These are phyloP conservation scores for Ptyas mucosa DNA, from an alignment of 2,113 vertebrate genomes.

Conservation along the genomic window DNA sequence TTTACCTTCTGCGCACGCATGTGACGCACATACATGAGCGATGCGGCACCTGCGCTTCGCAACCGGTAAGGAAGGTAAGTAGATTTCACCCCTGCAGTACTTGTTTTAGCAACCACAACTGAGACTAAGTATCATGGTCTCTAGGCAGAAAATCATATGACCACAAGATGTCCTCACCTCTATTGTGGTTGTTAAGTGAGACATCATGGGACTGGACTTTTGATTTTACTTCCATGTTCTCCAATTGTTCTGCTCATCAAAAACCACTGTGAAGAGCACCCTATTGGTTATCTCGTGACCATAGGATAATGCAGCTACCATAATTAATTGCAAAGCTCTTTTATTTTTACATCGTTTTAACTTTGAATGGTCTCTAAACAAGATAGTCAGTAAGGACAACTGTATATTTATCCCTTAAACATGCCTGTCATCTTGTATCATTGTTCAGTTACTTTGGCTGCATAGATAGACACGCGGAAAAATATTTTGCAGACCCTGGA, in stretches of 20 bases:
- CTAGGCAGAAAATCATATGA: background rate
- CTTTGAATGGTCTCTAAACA: background rate
- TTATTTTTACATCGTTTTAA: background rate
- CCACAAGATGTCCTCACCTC: background rate
- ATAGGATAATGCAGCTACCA: background rate
- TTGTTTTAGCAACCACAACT: background rate
- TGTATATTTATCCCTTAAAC: background rate
- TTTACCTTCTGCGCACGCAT: too few relatives aligned
- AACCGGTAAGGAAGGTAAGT: too few relatives aligned
- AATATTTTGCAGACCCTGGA: background rate
- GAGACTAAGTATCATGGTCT: background rate
- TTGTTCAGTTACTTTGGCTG: background rate
- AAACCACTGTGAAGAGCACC: background rate
- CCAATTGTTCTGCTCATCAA: background rate
- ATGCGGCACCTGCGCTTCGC: rapidly evolving
- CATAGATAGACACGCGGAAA: background rate
- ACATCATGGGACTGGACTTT: background rate
- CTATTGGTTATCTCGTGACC: background rate
- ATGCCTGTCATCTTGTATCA: background rate
- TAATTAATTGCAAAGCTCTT: background rate
- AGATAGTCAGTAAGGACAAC: background rate
- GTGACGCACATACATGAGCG: too few relatives aligned
- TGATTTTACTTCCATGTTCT: background rate
- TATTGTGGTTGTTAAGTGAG: background rate
- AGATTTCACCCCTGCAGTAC: too few relatives aligned